Evolutionary conservation across 2,797 vertebrate species (phyloP).

Genomic region (Melanotaenia pygmaea): DNA sequence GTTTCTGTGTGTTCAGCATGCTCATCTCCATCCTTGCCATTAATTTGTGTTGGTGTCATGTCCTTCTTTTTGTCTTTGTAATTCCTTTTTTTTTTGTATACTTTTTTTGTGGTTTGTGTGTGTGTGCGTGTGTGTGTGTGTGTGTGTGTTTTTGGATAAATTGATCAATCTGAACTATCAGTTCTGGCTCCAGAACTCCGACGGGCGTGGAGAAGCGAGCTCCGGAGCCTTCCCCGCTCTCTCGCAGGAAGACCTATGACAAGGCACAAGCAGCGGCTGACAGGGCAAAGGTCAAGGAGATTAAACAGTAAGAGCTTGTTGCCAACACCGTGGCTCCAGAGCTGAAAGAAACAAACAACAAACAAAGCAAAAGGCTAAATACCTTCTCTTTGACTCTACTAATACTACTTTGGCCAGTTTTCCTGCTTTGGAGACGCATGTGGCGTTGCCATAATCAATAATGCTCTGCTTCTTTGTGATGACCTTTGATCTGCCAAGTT

Average conservation of each 20-base stretch:
- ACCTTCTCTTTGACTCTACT: slow-evolving; percentile 46
- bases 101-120: slow-evolving; percentile 55
- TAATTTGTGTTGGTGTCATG: slow-evolving; percentile 28
- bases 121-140: slow-evolving; percentile 59
- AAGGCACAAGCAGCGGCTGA: slow-evolving; percentile 84
- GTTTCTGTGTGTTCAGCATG: slow-evolving; percentile 56
- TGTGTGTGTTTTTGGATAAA: slow-evolving; percentile 56
- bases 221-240: slow-evolving; percentile 91
- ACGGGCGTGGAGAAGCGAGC: slow-evolving; percentile 87
- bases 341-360: slow-evolving; percentile 7
- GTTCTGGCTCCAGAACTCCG: slow-evolving; percentile 85
- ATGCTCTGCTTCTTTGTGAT: slow-evolving; percentile 48
- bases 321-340: slow-evolving; percentile 41
- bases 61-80: slow-evolving; percentile 53
- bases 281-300: slow-evolving; percentile 92
- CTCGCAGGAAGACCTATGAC: slow-evolving; percentile 93
- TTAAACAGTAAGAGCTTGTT: slow-evolving; percentile 91
- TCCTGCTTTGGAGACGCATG: slow-evolving; percentile 71
- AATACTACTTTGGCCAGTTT: slow-evolving; percentile 49
- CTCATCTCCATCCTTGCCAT: slow-evolving; percentile 36
- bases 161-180: slow-evolving; percentile 66
- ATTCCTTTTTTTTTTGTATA: slow-evolving; percentile 51
- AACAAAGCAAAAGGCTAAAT: slow-evolving; percentile 16
- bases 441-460: slow-evolving; percentile 32
- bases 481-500: slow-evolving; percentile 48